Evolutionary conservation across 2,113 vertebrate genomes (phyloP), one percentile per base, ranked within the genome.

Genomic region (Triplophysa dalaica): DNA sequence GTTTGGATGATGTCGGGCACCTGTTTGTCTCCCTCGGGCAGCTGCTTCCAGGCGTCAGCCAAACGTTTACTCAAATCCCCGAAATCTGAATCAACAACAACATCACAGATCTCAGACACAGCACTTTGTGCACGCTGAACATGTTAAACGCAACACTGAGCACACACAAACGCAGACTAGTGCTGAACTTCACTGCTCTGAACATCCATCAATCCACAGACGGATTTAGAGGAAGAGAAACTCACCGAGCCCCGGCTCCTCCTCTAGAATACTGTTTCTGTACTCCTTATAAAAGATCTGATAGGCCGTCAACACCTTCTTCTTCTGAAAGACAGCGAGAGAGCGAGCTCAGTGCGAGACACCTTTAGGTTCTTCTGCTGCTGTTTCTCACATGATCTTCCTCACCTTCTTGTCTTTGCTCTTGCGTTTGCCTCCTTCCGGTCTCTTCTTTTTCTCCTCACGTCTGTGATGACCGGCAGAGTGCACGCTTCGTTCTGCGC

Each of bases 221-320:
- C 58, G 22, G 19, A n/a, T n/a, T 6, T 16, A 58, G 56, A 58
- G 6, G 24, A 9, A 48, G 16, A 68, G 16, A 69, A 11, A 81
- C 93, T 90, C 86, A 99, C 98, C 97, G 75, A 99, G 95, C 75
- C 97, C 97, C 1, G 98, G 98, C 81, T 99, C 96, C 64, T 99
- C 98, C 63, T 97, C 95, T 65, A 98, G 94, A 64, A 99, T 98
- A 89, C 90, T 98, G 64, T 95, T 93, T 50, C 98, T 93, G 87
- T 99, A 99, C 81, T 99, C 98, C 85, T 99, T 99, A 89, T 96
- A 99, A 85, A 99, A 99, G 83, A 99, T 96, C 88, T 99, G 97
- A 89, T 99, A 99, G 0, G 98, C 98, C 19, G 98, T 95, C 87
- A 97, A 95, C 58, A 95, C 97, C 87, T 99, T 99, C 92, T 97